phyloP scores from a whole-genome alignment of 1,140 invertebrate genomes.

The Chionoecetes opilio region DNA sequence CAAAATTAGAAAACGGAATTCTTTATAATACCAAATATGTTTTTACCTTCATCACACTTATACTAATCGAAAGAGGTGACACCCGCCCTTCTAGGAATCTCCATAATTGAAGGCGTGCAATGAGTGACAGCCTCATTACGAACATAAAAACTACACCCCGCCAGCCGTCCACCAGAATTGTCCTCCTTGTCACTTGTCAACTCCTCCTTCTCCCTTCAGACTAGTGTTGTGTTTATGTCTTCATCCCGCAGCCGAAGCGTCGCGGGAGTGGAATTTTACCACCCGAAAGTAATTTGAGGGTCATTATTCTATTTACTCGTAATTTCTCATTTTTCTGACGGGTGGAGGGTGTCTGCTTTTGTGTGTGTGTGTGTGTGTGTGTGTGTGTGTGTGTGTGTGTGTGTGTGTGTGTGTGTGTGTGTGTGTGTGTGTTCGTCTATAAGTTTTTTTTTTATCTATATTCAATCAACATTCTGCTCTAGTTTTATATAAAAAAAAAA shows the following conservation, averaged over 20 bases:
- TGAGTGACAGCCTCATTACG: not conserved
- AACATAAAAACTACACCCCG: not conserved
- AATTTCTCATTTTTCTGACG: not conserved
- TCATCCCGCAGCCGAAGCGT: not conserved
- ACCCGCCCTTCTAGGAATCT: not conserved
- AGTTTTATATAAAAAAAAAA: too few species aligned
- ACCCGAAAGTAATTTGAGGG: not conserved
- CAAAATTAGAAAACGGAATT: not conserved
- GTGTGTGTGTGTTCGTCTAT: not conserved
- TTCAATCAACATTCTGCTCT: not conserved
- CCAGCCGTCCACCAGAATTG: not conserved
- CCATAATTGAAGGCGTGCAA: not conserved
- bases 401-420: not conserved
- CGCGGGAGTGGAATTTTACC: not conserved
- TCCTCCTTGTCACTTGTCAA: not conserved
- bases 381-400: not conserved
- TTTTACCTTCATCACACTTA: not conserved
- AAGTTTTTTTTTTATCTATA: not conserved
- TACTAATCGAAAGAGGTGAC: not conserved
- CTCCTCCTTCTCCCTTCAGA: too few species aligned
- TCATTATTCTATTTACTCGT: not conserved
- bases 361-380: not conserved
- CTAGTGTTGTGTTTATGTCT: not conserved
- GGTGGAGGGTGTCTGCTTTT: not conserved
- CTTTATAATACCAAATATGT: too few species aligned